These are phyloP conservation scores for Premnoplex brunnescens DNA, from an alignment of 2,797 vertebrate species.

Conservation along the genomic window DNA sequence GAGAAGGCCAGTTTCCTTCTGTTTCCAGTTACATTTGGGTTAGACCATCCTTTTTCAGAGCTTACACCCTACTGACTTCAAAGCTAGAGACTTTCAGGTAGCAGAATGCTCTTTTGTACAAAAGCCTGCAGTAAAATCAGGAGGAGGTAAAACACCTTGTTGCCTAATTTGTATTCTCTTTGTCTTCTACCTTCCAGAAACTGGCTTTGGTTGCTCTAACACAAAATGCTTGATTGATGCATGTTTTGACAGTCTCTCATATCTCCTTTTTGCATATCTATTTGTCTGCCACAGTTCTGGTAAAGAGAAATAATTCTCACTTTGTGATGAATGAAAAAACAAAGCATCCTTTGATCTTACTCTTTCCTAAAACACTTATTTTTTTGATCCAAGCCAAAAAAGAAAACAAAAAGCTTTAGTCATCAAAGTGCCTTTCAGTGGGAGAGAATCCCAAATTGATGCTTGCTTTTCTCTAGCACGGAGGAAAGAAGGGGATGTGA, in stretches of 20 bases:
- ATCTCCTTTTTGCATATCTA: background rate
- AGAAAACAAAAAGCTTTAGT: background rate
- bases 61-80: background rate
- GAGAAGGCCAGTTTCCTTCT: background rate
- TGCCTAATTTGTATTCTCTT: background rate
- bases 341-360: constrained; percentile 40
- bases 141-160: background rate
- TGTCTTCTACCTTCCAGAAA: background rate
- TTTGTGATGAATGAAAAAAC: background rate
- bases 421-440: background rate
- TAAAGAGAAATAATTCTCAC: background rate
- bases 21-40: background rate
- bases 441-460: background rate
- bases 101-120: background rate
- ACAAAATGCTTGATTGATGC: background rate
- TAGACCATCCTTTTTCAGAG: background rate
- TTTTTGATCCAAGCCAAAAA: constrained; percentile 15
- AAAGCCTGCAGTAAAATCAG: background rate
- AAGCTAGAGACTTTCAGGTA: background rate
- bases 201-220: background rate
- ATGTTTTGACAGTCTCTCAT: constrained; percentile 10
- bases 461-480: background rate
- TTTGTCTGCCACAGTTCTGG: background rate
- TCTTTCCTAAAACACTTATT: background rate
- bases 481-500: background rate